Base-by-base conservation (phyloP, 2,888 invertebrate species). In the Sthenelais limicola region DNA sequence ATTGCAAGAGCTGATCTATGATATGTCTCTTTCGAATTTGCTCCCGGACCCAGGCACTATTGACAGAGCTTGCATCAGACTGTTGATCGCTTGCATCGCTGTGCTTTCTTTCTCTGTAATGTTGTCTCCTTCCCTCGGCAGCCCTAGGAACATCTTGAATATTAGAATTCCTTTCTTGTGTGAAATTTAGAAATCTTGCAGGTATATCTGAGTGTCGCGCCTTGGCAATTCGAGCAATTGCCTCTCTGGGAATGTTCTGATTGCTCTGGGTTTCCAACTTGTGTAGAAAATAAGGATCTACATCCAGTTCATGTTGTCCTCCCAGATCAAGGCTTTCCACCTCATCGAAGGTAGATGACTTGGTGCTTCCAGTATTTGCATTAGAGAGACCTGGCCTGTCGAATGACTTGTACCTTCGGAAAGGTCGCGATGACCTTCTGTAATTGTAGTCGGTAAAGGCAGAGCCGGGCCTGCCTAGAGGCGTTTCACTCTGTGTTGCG, bases 261-360 rank as follows among this genome's bases (percentile, higher is more conserved):
- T n/a, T n/a, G n/a, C n/a, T n/a, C n/a, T n/a, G n/a, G n/a, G n/a
- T n/a, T 18, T 43, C 43, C 43, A 12, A 18, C 12, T 18, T 43
- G 43, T 43, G 56, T 5, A 68, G 21, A 24, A 49, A 26, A 35
- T 66, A 66, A 15, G 70, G 56, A 35, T 70, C 54, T 2, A 70
- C 24, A 7, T 70, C 35, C 15, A 70, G 9, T 1, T 70, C 70
- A 43, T 56, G 71, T 32, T 18, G 30, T 1, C 71, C 62, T 2
- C 58, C 62, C 15, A 71, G 49, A n/a, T 71, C 71, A 9, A 71
- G n/a, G 33, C 71, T 71, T 30, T 71, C 71, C 43, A 71, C 71
- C 33, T 71, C 71, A 1, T 71, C 71, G 33, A 71, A 70, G 2
- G 56, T 70, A 7, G 56, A 56, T 30, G 69, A 69, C 28, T 30